Evolutionary conservation across 2,113 vertebrate genomes (phyloP), one percentile per base, ranked within the genome.

Genomic region (Carollia perspicillata): DNA sequence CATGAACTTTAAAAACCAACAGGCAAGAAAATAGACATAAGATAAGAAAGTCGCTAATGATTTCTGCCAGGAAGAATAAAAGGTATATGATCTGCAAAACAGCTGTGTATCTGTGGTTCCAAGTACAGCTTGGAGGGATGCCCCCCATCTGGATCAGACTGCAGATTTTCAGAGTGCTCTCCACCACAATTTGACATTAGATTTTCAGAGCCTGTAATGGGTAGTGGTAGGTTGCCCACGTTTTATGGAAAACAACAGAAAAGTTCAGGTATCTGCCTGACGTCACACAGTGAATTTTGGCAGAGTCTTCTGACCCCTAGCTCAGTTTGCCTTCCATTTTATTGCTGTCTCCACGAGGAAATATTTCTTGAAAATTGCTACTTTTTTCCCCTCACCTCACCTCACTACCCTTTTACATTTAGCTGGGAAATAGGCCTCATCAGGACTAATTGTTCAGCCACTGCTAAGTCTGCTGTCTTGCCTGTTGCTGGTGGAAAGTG

Each of bases 401-500:
- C 94, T 79, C 93, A 78, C 51, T 26, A 75, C 65, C 88, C 89
- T 51, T 95, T 98, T 91, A 92, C 87, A 72, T 97, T 98, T 96
- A 97, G 97, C 97, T 97, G 96, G 78, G 97, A 98, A 98, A 98
- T 97, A 97, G 97, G 98, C 94, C 98, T 98, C 98, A 98, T 98
- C 98, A 96, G 98, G 93, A 96, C 97, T 98, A 98, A 98, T 98
- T 98, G 98, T 97, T n/a, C 90, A 95, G 96, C 96, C 83, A 91
- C 97, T 94, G 97, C 97, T 79, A 93, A 94, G 87, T 95, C 96
- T 96, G 97, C 98, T 98, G 98, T 97, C 96, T 97, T 90, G 26
- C 95, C 16, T 97, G 93, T 98, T 97, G 97, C 47, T 93, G 30
- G 95, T 90, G 95, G 95, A 97, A 97, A 55, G 88, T 96, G 97